A percentile compares a stretch with the other conserved stretches of the same genome.
Evolutionary conservation across 2,888 invertebrate genomes (phyloP).

Genomic region (Drosophila quinaria): DNA sequence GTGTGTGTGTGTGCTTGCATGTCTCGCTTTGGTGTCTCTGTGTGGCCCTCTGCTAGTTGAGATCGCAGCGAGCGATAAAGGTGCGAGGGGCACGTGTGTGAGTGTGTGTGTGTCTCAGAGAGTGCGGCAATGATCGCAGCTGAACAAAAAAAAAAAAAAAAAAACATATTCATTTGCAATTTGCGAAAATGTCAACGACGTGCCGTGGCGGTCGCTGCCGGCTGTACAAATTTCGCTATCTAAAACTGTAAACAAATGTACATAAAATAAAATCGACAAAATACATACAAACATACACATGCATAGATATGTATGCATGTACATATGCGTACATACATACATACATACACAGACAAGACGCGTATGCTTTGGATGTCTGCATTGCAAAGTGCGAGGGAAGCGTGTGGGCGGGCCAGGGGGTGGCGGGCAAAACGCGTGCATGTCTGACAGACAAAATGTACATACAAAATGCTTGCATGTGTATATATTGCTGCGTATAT

Average conservation of each 20-base stretch:
- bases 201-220: constrained; percentile 59
- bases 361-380: constrained; percentile 51
- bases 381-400: constrained; percentile 72
- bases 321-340: constrained; percentile 6
- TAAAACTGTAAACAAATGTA: constrained; percentile 80
- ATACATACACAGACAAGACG: constrained; percentile 5
- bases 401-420: constrained; percentile 57
- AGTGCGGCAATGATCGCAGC: constrained; percentile 59
- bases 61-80: constrained; percentile 57
- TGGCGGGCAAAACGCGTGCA: constrained; percentile 42
- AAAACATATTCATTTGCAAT: constrained; percentile 75
- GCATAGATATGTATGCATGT: constrained; percentile 10
- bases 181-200: constrained; percentile 79
- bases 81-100: constrained; percentile 49
- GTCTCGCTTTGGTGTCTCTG: constrained; percentile 25
- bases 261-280: constrained; percentile 78
- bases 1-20: constrained; percentile 35
- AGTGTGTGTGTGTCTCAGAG: constrained; percentile 28
- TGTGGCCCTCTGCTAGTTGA: constrained; percentile 47
- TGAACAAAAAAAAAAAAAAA: constrained; percentile 38
- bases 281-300: constrained; percentile 55
- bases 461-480: constrained; percentile 31
- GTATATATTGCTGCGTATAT: not conserved
- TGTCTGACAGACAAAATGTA: constrained; percentile 54
- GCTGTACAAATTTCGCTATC: constrained; percentile 80